Evolutionary conservation across 30 jellyfish, hydroid and myxozoan species (phyloP).

Genomic region (Pelagia noctiluca): DNA sequence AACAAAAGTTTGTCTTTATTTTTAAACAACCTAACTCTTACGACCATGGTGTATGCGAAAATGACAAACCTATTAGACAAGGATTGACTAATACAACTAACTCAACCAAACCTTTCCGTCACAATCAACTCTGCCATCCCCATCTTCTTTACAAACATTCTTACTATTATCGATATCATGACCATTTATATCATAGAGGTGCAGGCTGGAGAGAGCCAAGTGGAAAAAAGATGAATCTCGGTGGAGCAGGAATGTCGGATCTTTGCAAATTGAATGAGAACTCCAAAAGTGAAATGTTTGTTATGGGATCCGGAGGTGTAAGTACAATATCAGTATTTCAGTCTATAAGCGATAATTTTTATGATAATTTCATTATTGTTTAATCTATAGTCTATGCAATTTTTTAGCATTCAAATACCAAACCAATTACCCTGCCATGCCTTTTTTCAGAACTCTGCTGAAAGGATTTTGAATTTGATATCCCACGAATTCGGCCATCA

Average conservation of each 20-base stretch:
- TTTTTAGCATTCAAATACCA: no score
- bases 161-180: no score
- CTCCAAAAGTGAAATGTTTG: background rate
- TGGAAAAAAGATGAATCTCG: background rate
- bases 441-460: background rate
- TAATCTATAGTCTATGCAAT: no score
- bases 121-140: no score
- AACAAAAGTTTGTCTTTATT: no score
- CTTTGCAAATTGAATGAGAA: background rate
- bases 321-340: background rate
- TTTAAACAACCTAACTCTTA: no score
- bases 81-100: no score
- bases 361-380: no score
- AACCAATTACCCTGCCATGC: background rate
- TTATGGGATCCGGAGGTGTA: slow-evolving; percentile 5
- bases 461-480: background rate
- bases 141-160: no score
- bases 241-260: background rate
- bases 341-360: background rate
- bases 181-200: background rate
- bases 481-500: slow-evolving; percentile 58
- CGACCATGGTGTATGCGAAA: no score
- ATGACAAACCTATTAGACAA: no score
- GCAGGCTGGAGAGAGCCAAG: background rate
- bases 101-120: no score